Percentiles rank a stretch among this genome's conserved stretches.
phyloP scores from a whole-genome alignment of 1,140 invertebrate species.

The Penaeus japonicus region DNA sequence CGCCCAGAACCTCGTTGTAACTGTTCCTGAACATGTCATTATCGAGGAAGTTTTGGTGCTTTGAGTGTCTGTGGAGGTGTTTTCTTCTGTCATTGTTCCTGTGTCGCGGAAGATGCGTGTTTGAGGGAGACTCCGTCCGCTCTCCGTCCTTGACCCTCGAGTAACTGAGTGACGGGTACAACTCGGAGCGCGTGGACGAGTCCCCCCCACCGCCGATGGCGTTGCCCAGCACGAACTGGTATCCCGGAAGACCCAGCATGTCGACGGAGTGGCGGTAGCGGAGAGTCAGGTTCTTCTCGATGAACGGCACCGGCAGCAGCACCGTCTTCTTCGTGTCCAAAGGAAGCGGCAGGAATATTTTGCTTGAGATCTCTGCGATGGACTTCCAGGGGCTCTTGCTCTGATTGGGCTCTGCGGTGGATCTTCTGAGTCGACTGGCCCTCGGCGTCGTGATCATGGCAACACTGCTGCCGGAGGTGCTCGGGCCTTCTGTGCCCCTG shows the following conservation, averaged over 20 bases:
- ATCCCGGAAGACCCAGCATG: slow-evolving; percentile 34
- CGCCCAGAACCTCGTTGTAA: slow-evolving; percentile 43
- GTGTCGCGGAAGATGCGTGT: slow-evolving; percentile 28
- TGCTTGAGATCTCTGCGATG: slow-evolving; percentile 37
- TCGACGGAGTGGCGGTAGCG: slow-evolving; percentile 39
- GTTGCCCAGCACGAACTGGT: slow-evolving; percentile 45
- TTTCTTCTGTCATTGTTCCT: slow-evolving; percentile 38
- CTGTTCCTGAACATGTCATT: slow-evolving; percentile 31
- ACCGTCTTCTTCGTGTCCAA: slow-evolving; percentile 43
- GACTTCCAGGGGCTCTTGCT: slow-evolving; percentile 26
- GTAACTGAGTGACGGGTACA: slow-evolving; percentile 46
- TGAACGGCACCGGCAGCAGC: slow-evolving; percentile 32
- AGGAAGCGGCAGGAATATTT: slow-evolving; percentile 52
- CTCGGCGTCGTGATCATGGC: neutral
- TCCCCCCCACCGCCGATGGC: neutral
- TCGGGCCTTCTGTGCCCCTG: neutral
- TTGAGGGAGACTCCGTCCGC: slow-evolving; percentile 1
- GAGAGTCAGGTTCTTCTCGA: slow-evolving; percentile 53
- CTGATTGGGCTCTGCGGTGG: slow-evolving; percentile 24
- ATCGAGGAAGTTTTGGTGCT: slow-evolving; percentile 29
- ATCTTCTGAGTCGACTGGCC: slow-evolving; percentile 19
- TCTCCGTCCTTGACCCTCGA: slow-evolving; percentile 44
- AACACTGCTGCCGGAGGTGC: neutral
- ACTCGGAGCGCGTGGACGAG: slow-evolving; percentile 10
- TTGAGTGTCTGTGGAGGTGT: slow-evolving; percentile 34